phyloP scores from a whole-genome alignment of 2,888 invertebrate genomes.

The Caenorhabditis sp. region DNA sequence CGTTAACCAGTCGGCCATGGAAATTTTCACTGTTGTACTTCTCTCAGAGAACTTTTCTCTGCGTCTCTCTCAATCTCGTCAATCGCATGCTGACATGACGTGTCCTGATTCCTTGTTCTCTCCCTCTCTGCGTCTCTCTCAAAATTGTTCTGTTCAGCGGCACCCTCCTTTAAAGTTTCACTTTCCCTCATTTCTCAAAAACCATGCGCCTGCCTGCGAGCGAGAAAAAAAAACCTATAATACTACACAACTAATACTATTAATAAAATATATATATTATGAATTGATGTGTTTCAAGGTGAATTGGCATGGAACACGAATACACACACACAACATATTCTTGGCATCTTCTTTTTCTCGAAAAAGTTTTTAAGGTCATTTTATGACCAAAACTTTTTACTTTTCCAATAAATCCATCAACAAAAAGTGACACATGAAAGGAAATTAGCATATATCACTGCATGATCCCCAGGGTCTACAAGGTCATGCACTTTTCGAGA shows the following conservation, averaged over 20 bases:
- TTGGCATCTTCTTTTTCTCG: no score
- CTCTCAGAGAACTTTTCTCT: no score
- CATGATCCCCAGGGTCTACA: no score
- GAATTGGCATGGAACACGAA: constrained; percentile 1
- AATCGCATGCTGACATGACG: no score
- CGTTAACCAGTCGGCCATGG: no score
- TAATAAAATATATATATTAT: neutral
- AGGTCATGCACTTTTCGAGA: neutral
- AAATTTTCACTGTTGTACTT: no score
- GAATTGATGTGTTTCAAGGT: neutral
- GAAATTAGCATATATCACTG: no score
- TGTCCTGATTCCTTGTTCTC: no score
- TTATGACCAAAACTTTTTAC: no score
- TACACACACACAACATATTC: no score
- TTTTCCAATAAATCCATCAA: neutral
- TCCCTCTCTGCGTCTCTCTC: neutral
- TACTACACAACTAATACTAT: neutral
- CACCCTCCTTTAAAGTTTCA: neutral
- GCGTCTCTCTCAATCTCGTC: neutral
- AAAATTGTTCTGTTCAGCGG: neutral
- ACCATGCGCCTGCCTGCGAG: neutral
- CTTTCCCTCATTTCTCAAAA: neutral
- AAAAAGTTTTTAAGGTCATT: no score
- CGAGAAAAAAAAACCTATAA: neutral
- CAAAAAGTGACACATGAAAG: no score